Percentiles rank a stretch among this genome's conserved stretches.
These are phyloP conservation scores for Myrmecophaga tridactyla DNA, from an alignment of 2,113 vertebrate genomes.

Conservation along the genomic window DNA sequence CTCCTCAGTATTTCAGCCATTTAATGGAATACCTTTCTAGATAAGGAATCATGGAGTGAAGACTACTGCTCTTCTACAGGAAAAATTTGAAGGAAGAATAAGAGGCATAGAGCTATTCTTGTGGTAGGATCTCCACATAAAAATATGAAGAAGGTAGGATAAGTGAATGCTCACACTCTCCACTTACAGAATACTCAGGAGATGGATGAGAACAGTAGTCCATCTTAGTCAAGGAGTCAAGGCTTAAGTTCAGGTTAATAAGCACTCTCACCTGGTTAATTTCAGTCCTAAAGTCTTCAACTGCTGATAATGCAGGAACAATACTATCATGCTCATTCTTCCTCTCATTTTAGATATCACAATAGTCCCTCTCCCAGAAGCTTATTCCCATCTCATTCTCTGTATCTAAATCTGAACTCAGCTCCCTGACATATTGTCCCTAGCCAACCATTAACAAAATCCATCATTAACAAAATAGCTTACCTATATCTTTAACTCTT, in stretches of 20 bases:
- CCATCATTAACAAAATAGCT: neutral
- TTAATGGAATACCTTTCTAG: neutral
- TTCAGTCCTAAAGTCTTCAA: neutral
- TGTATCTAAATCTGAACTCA: neutral
- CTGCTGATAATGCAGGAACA: neutral
- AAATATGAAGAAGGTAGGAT: neutral
- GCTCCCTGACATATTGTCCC: neutral
- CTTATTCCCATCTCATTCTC: neutral
- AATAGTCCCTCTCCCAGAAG: neutral
- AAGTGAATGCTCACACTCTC: neutral
- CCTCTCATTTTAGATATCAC: neutral
- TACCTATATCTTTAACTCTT: neutral
- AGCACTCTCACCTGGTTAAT: neutral
- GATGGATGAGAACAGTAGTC: neutral
- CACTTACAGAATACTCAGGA: neutral
- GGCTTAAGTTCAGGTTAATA: neutral
- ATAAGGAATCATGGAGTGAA: neutral
- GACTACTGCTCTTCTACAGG: neutral
- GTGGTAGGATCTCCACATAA: neutral
- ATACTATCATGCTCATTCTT: neutral
- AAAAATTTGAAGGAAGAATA: neutral
- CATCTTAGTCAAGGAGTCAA: neutral
- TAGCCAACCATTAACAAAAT: neutral
- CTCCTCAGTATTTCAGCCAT: neutral
- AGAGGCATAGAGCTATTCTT: neutral